Evolutionary conservation across 1,140 invertebrate genomes (phyloP).

Genomic region (Zaprionus davidi): DNA sequence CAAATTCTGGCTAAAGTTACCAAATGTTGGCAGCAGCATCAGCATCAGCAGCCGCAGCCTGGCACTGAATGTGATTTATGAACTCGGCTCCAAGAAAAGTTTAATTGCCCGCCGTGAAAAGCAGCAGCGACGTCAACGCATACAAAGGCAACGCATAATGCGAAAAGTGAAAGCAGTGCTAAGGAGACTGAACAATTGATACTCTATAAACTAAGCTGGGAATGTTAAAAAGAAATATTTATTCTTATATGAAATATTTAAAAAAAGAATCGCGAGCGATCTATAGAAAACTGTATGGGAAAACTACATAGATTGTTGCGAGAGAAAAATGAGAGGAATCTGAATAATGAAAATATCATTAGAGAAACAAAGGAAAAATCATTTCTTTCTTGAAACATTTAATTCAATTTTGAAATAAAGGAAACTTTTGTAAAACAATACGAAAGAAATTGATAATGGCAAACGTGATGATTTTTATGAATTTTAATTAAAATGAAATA

Average conservation of each 20-base stretch:
- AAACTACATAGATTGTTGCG: too few relatives aligned
- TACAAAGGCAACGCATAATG: conserved; percentile 33
- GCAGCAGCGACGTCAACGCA: conserved; percentile 56
- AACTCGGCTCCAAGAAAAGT: conserved; percentile 78
- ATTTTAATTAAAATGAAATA: too few relatives aligned
- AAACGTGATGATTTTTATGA: too few relatives aligned
- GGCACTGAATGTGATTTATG: conserved; percentile 80
- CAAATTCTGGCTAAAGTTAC: conserved; percentile 38
- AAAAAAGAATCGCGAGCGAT: too few relatives aligned
- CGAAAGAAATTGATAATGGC: too few relatives aligned
- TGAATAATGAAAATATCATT: neutral
- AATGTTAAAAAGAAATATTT: neutral
- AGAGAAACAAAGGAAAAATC: neutral
- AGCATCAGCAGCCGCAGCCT: conserved; percentile 44
- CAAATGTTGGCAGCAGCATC: neutral
- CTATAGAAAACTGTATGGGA: too few relatives aligned
- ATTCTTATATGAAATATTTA: too few relatives aligned
- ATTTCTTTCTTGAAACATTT: too few relatives aligned
- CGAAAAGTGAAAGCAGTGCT: conserved; percentile 25
- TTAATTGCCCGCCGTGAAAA: conserved; percentile 82
- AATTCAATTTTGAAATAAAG: too few relatives aligned
- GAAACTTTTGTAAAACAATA: too few relatives aligned
- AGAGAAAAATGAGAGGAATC: too few relatives aligned
- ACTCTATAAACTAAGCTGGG: conserved; percentile 1
- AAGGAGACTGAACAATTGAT: neutral